Percentiles rank a stretch among this genome's conserved stretches.
Evolutionary conservation across 2,888 invertebrate genomes (phyloP).

Genomic region (Cephus spinipes): DNA sequence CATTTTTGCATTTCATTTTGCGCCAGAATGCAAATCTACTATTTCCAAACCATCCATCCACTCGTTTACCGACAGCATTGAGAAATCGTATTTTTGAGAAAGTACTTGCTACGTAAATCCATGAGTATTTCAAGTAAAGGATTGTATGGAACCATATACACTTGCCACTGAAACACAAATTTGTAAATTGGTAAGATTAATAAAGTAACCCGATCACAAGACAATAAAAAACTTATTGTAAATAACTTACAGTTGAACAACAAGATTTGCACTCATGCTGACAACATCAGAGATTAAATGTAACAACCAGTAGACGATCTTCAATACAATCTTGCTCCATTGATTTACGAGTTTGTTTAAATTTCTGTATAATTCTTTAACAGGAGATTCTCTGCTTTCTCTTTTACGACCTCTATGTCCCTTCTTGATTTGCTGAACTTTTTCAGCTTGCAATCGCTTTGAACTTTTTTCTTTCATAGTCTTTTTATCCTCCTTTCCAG

Average conservation of each 20-base stretch:
- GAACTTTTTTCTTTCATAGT: slow-evolving; percentile 63
- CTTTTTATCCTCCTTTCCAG: slow-evolving; percentile 69
- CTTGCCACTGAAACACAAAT: slow-evolving; percentile 51
- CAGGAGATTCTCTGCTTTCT: slow-evolving; percentile 63
- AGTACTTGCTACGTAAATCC: slow-evolving; percentile 51
- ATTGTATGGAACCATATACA: slow-evolving; percentile 60
- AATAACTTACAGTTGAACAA: slow-evolving; percentile 77
- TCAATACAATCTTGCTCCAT: slow-evolving; percentile 70
- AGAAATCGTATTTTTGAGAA: slow-evolving; percentile 60
- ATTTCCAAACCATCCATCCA: slow-evolving; percentile 72
- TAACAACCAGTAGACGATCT: slow-evolving; percentile 81
- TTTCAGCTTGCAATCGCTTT: slow-evolving; percentile 67
- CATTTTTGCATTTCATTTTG: slow-evolving; percentile 67
- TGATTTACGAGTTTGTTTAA: slow-evolving; percentile 69
- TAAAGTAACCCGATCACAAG: not conserved
- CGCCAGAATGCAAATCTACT: slow-evolving; percentile 73
- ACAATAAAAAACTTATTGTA: slow-evolving; percentile 7
- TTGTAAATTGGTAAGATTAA: slow-evolving; percentile 7
- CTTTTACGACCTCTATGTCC: slow-evolving; percentile 69
- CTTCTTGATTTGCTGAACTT: slow-evolving; percentile 66
- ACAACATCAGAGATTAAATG: slow-evolving; percentile 84
- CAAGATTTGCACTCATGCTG: slow-evolving; percentile 80
- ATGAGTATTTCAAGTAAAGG: slow-evolving; percentile 60
- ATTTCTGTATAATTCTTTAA: slow-evolving; percentile 58
- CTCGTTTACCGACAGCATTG: slow-evolving; percentile 61